Evolutionary conservation across 2,113 vertebrate species (phyloP), one percentile per base, ranked within the genome.

Genomic region (Excalfactoria chinensis): DNA sequence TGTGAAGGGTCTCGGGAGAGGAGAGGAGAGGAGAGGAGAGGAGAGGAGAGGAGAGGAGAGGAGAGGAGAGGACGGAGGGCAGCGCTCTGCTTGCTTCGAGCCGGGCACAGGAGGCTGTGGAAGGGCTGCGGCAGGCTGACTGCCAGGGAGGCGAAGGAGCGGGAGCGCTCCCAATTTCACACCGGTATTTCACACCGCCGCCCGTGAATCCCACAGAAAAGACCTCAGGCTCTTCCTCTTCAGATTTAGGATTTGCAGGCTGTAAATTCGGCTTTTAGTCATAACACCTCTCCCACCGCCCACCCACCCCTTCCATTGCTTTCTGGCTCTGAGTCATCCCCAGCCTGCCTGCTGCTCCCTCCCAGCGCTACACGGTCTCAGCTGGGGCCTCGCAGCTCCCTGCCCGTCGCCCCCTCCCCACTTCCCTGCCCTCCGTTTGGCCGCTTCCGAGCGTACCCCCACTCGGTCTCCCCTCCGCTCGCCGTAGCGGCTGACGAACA

Each of bases 241-340:
- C 93, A 73, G 76, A 86, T 93, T 96, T 93, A 94, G 93, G 76
- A 95, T 95, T 95, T 80, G n/a, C 69, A 90, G 58, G 90, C 94
- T 82, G 76, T 95, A 95, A 95, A 95, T 93, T 93, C 55, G 9
- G 86, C 32, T 92, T 96, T 95, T 95, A 93, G 94, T 95, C 94
- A 95, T 94, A 96, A 95, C 94, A 96, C 94, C 85, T 97, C 93
- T 88, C 94, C 91, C 89, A 91, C 93, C 69, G 84, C 40, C 88
- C 95, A 90, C 91, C 93, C 90, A 95, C 93, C 82, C 44, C 88
- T 93, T 90, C 95, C 88, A 86, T 81, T 95, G 93, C 91, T 67
- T 93, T 95, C 95, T 95, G 89, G 51, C 76, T 95, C 90, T 96
- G 96, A 97, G 94, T 96, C 96, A 96, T 96, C 93, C 89, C 87